Evolutionary conservation across 2,797 vertebrate species (phyloP).

Genomic region (Acipenser oxyrinchus): DNA sequence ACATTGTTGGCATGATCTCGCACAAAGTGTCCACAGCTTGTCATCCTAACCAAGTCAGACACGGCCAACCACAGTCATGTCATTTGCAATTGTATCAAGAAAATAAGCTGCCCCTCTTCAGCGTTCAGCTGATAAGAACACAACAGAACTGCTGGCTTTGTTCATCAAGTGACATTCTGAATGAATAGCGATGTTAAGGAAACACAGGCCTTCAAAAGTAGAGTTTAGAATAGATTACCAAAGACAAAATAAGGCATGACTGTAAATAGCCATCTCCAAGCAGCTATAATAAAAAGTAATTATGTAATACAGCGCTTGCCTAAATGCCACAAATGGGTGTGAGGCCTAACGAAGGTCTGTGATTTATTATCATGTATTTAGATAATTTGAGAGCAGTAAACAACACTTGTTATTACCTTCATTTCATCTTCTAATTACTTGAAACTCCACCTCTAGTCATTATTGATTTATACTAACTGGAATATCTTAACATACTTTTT

Average conservation of each 20-base stretch:
- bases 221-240: no score
- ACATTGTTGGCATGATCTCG: conserved; percentile 12
- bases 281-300: neutral
- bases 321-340: neutral
- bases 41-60: conserved; percentile 16
- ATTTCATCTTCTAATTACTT: conserved; percentile 9
- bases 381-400: neutral
- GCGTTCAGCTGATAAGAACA: conserved; percentile 57
- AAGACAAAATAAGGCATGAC: no score
- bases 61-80: neutral
- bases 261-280: neutral
- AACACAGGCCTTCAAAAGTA: no score
- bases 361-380: neutral
- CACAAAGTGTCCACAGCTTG: conserved; percentile 9
- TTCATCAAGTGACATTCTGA: conserved; percentile 33
- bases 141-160: conserved; percentile 39
- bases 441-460: neutral
- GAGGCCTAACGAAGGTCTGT: neutral
- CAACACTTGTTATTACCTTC: conserved; percentile 5
- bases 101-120: neutral
- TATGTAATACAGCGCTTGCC: neutral
- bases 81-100: conserved; percentile 3
- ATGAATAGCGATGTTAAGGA: no score
- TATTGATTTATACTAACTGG: neutral
- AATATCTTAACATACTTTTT: no score